Conservation (phyloP, 2,888 invertebrate genomes). For the Idaea dimidiata region DNA sequence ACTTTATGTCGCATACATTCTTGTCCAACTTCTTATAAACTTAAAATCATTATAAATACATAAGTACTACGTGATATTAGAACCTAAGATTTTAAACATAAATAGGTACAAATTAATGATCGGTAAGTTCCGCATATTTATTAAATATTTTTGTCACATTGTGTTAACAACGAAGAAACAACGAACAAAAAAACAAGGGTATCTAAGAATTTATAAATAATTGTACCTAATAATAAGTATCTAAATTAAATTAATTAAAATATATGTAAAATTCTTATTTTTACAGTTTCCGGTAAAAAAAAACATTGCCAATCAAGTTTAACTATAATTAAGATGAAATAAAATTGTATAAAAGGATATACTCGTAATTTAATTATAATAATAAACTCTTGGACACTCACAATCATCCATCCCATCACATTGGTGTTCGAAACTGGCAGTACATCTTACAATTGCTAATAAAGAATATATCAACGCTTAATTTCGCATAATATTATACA, state of each 20-base stretch:
- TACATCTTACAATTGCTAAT: conserved; percentile 58
- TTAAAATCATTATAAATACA: conserved; percentile 17
- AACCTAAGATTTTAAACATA: not conserved
- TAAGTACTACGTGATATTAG: not conserved
- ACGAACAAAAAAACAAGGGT: conserved; percentile 4
- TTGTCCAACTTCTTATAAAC: conserved; percentile 42
- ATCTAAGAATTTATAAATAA: not conserved
- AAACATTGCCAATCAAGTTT: not conserved
- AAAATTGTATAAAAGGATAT: conserved; percentile 7
- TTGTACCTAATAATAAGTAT: too few relatives aligned
- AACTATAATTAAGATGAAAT: not conserved
- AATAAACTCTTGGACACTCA: conserved; percentile 46
- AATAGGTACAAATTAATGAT: not conserved
- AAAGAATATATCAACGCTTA: conserved; percentile 50
- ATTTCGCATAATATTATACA: conserved; percentile 46
- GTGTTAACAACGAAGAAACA: not conserved
- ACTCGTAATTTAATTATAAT: conserved; percentile 22
- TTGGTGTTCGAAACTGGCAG: conserved; percentile 76
- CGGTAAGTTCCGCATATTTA: not conserved
- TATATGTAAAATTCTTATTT: not conserved
- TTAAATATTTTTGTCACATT: not conserved
- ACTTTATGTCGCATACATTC: conserved; percentile 43
- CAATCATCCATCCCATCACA: conserved; percentile 46
- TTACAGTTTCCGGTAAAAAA: too few relatives aligned
- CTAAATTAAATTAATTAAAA: not conserved